These are phyloP conservation scores for Epistrophe grossulariae DNA, from an alignment of 2,888 invertebrate species.

Conservation along the genomic window DNA sequence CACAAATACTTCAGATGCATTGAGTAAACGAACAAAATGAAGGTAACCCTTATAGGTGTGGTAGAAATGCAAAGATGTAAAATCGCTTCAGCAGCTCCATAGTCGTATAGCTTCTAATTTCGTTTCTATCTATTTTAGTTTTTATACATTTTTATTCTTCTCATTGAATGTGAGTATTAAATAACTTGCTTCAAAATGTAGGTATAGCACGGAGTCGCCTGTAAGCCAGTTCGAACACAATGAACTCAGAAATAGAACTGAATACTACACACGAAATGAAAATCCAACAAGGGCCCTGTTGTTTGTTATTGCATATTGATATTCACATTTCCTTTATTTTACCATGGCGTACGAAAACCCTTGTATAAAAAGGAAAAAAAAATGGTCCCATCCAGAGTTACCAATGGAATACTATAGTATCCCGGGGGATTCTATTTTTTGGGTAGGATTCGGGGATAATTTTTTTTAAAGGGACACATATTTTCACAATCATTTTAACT, in stretches of 20 bases:
- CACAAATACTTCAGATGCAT: constrained; percentile 38
- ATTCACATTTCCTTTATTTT: constrained; percentile 12
- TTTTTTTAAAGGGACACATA: too few species aligned
- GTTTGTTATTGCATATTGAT: constrained; percentile 4
- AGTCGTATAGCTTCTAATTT: not conserved
- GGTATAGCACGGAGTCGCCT: constrained; percentile 9
- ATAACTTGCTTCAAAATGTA: not conserved
- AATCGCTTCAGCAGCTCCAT: not conserved
- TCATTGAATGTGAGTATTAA: not conserved
- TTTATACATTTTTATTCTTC: not conserved
- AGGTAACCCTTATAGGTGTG: constrained; percentile 39
- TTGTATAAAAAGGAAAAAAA: constrained; percentile 24
- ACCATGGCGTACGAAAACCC: constrained; percentile 4
- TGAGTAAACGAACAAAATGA: not conserved
- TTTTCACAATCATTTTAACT: too few species aligned
- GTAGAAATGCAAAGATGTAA: constrained; percentile 10
- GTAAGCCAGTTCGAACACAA: constrained; percentile 37
- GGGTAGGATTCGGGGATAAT: too few species aligned
- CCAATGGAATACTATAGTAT: too few species aligned
- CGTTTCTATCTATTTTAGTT: constrained; percentile 6
- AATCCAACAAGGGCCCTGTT: constrained; percentile 52
- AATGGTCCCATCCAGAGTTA: constrained; percentile 53
- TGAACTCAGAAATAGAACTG: constrained; percentile 59
- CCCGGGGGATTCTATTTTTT: too few species aligned
- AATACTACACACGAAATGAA: constrained; percentile 26